Evolutionary conservation across 2,888 invertebrate species (phyloP).

Genomic region (Eutolmus rufibarbis): DNA sequence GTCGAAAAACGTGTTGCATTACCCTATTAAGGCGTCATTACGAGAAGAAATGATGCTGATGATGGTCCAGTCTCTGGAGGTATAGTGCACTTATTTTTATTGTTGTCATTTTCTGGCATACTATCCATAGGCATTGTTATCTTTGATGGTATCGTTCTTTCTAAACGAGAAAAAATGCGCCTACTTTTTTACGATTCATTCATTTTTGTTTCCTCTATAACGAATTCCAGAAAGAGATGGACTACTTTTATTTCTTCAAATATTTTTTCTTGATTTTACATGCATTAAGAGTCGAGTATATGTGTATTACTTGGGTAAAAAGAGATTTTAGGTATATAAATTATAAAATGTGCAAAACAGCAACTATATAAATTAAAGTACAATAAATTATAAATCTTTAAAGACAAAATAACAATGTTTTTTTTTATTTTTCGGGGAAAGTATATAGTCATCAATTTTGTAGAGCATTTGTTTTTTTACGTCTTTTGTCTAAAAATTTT

Average conservation of each 20-base stretch:
- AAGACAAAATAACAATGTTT: too few relatives aligned
- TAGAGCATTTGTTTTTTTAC: too few relatives aligned
- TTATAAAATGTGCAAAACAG: too few relatives aligned
- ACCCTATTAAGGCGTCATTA: neutral
- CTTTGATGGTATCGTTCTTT: neutral
- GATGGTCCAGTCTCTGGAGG: neutral
- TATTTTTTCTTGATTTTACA: neutral
- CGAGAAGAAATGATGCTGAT: neutral
- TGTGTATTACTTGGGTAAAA: too few relatives aligned
- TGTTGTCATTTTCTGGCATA: neutral
- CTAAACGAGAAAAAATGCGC: neutral
- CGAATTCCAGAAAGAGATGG: neutral
- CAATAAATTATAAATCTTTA: too few relatives aligned
- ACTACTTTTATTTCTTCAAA: neutral
- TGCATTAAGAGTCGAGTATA: neutral
- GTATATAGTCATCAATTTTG: too few relatives aligned
- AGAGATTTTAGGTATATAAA: too few relatives aligned
- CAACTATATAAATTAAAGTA: too few relatives aligned
- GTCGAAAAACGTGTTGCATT: conserved; percentile 6
- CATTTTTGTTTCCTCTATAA: neutral
- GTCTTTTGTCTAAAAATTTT: too few relatives aligned
- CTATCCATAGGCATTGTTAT: neutral
- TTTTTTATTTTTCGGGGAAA: too few relatives aligned
- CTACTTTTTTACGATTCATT: neutral
- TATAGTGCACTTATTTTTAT: too few relatives aligned